phyloP scores from a whole-genome alignment of 1,140 invertebrate genomes.

The Drosophila kohkoa region DNA sequence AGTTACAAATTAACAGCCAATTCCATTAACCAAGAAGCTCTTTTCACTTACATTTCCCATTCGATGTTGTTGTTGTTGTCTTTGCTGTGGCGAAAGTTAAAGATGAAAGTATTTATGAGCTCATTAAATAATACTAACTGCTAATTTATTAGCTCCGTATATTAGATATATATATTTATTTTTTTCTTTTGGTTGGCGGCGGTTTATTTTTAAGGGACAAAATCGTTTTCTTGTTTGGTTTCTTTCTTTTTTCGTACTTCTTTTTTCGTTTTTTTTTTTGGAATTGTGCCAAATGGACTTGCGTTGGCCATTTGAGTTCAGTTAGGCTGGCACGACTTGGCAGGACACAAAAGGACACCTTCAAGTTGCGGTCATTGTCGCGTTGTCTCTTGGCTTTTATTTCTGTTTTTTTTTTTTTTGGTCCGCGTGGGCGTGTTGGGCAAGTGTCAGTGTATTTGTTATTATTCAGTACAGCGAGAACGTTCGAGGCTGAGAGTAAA shows the following conservation, averaged over 20 bases:
- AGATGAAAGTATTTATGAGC: slow-evolving; percentile 18
- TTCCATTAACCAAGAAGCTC: background rate
- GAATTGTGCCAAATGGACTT: slow-evolving; percentile 5
- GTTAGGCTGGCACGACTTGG: background rate
- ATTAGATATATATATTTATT: background rate
- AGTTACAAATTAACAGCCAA: too few relatives aligned
- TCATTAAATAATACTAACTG: slow-evolving; percentile 22
- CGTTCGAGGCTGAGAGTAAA: slow-evolving; percentile 43
- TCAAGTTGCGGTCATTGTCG: slow-evolving; percentile 30
- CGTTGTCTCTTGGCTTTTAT: slow-evolving; percentile 11
- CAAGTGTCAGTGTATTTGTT: slow-evolving; percentile 15
- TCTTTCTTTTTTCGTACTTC: background rate
- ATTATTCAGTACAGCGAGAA: background rate
- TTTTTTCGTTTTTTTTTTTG: slow-evolving; percentile 1
- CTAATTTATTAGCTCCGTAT: slow-evolving; percentile 20
- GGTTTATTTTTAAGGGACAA: slow-evolving; percentile 20
- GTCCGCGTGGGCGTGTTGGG: background rate
- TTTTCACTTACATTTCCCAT: background rate
- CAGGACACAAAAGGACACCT: slow-evolving; percentile 22
- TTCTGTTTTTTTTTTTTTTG: background rate
- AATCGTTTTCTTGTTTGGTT: background rate
- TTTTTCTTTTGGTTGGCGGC: background rate
- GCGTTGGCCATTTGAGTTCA: slow-evolving; percentile 8
- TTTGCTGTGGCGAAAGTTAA: background rate
- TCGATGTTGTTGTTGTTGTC: background rate